Evolutionary conservation across 2,113 vertebrate species (phyloP), one percentile per base, ranked within the genome.

Genomic region (Condylura cristata): DNA sequence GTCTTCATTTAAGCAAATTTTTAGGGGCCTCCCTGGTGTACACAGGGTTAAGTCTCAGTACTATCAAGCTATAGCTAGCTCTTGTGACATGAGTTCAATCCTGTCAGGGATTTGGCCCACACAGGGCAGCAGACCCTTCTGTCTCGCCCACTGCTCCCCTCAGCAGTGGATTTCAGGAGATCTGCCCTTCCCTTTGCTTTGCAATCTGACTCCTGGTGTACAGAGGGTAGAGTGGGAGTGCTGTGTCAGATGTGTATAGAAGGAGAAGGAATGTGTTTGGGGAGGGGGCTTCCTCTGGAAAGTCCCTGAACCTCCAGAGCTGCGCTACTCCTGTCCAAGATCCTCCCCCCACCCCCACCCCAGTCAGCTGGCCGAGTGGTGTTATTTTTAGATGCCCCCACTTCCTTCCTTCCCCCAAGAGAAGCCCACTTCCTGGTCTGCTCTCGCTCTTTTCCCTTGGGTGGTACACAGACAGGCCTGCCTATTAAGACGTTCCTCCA

Each of bases 371-470:
- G 81, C 41, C 6, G 0, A 87, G 14, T 1, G 24, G 30, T 11
- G 41, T 91, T 97, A 96, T 97, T 97, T 94, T 95, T 44, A 79
- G 56, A 71, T 4, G 6, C 46, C 74, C 46, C 41, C 53, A 79
- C 60, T 95, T 97, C 96, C 96, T 97, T 95, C 95, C 95, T 92
- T 16, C 13, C 39, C 11, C 0, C 22, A 2, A 34, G 44, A 65
- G 79, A 34, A 93, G 74, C 75, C 93, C 71, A 89, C 88, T 95
- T 96, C 95, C 96, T 96, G 83, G 13, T 12, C 1, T 0, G 17
- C 39, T 66, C 75, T 82, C 72, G 32, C 26, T 56, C 53, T 81
- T 14, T 66, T 34, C 81, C 51, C 12, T 14, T 60, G 3, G 1
- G 63, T 30, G 60, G 24, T 30, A 63, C n/a, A 37, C 48, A 53